A percentile compares a stretch with the other conserved stretches of the same genome.
These are phyloP conservation scores for Chromis chromis DNA, from an alignment of 2,797 vertebrate species.

Conservation along the genomic window DNA sequence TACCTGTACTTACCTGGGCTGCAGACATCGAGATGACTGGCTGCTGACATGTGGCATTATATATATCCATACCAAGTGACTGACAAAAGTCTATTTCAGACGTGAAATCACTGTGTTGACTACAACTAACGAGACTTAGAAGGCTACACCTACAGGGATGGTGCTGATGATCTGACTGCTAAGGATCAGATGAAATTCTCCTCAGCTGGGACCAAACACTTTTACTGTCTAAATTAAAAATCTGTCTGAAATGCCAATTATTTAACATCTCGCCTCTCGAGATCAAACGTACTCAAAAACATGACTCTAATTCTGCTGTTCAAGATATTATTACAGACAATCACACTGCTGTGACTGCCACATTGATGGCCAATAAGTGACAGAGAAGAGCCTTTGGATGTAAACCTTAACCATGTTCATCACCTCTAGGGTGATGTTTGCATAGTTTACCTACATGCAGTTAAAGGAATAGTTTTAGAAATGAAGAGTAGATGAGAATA, in stretches of 20 bases:
- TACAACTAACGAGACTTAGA: background rate
- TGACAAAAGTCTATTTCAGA: background rate
- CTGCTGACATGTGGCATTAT: background rate
- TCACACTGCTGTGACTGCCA: background rate
- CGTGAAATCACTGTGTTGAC: background rate
- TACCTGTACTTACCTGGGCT: conserved; percentile 88
- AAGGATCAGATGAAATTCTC: background rate
- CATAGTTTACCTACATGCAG: background rate
- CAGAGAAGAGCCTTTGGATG: no score
- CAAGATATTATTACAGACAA: background rate
- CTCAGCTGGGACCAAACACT: conserved; percentile 16
- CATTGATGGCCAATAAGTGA: background rate
- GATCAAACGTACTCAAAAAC: conserved; percentile 1
- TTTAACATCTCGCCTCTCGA: background rate
- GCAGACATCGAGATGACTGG: conserved; percentile 83
- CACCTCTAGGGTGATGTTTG: background rate
- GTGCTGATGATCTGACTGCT: conserved; percentile 5
- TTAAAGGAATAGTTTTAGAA: conserved; percentile 5
- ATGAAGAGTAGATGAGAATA: background rate
- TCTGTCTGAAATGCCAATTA: background rate
- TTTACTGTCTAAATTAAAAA: no score
- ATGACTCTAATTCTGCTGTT: conserved; percentile 7
- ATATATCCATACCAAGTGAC: background rate
- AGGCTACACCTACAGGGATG: background rate
- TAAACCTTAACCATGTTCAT: background rate